phyloP scores from a whole-genome alignment of 2,888 invertebrate species.

The Leptarthrus brevirostris region DNA sequence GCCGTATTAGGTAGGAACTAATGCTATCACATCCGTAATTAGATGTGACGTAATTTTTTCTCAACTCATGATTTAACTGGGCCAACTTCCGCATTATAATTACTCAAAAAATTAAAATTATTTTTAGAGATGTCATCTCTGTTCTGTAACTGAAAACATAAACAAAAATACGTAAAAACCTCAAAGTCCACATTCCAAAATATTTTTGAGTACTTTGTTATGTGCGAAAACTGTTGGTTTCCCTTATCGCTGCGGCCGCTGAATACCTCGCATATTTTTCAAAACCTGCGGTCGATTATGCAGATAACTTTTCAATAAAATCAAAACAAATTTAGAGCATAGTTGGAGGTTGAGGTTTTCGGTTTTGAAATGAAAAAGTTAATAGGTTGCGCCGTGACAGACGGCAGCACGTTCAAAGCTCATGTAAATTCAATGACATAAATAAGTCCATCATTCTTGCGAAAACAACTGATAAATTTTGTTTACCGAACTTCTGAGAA shows the following conservation, averaged over 20 bases:
- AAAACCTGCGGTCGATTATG: neutral
- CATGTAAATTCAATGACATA: slow-evolving; percentile 45
- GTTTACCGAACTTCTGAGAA: slow-evolving; percentile 19
- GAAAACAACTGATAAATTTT: slow-evolving; percentile 42
- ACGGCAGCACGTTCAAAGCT: slow-evolving; percentile 8
- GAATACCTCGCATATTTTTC: neutral
- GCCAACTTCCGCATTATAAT: too few species aligned
- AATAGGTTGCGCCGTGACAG: neutral
- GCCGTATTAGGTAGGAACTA: too few species aligned
- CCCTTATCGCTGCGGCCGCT: neutral
- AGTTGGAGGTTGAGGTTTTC: too few species aligned
- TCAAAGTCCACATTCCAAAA: neutral
- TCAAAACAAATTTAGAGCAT: neutral
- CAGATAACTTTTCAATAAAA: neutral
- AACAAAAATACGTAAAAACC: neutral
- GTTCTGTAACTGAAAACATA: neutral
- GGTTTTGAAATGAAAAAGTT: neutral
- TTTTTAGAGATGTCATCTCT: too few species aligned
- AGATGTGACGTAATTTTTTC: too few species aligned
- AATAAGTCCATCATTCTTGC: slow-evolving; percentile 40
- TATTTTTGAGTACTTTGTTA: neutral
- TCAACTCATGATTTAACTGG: too few species aligned
- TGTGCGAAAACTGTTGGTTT: neutral
- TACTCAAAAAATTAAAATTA: too few species aligned
- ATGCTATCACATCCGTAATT: too few species aligned